Base-by-base conservation (phyloP, 2,797 vertebrate genomes). In the Scolopax rusticola region DNA sequence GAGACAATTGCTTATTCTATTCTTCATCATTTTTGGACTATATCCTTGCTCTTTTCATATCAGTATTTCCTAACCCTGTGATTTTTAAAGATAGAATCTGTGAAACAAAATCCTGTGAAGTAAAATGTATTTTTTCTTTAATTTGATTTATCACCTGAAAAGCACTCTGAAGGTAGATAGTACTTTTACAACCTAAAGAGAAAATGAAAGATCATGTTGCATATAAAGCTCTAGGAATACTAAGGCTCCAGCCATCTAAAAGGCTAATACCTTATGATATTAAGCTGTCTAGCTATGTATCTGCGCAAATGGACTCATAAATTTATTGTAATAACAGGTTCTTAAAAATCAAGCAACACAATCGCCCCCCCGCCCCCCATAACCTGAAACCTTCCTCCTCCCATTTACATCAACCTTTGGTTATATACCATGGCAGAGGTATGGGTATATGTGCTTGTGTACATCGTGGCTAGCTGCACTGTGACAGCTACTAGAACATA, bases 391-490 rank as follows among this genome's bases (percentile, higher is more conserved):
- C 38, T 70, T 68, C 5, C 33, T 86, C n/a, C 27, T 85, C 9
- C 28, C 56, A 51, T 64, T 91, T 77, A 67, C 48, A 85, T 11
- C 11, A 85, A 9, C 30, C 15, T 23, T 80, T 38, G 32, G n/a
- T 77, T 70, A 56, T 5, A 60, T 6, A 36, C 5, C 0, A 0
- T 24, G 38, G 16, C 11, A 85, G 20, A 8, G 89, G 14, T 40
- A 68, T 4, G 12, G 36, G 24, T 45, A 41, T 36, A 8, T 25
- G 17, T 15, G 21, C 7, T 70, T 45, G 25, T 0, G 0, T 67
- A 77, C 17, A 40, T 38, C 38, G 53, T 50, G 56, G 63, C 38
- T 67, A 94, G 25, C 14, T 69, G 56, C 50, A 33, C 61, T 71
- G 48, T 61, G 68, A 82, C 15, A 80, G 54, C 36, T 80, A 74